Evolutionary conservation across 2,888 invertebrate genomes (phyloP), one percentile per base, ranked within the genome.

Genomic region (Rhopalosiphum nymphaeae): DNA sequence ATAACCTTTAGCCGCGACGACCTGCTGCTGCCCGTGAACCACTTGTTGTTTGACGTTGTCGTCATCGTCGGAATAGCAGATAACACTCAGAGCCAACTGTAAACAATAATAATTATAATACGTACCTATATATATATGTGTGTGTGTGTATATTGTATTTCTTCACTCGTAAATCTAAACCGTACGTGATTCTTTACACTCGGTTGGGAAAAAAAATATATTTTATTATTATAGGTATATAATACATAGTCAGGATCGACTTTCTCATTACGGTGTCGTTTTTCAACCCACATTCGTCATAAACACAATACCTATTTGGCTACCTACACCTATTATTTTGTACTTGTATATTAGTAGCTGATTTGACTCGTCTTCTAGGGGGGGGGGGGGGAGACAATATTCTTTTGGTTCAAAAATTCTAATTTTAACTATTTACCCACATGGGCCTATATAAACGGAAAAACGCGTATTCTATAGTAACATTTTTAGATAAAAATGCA

Each of bases 1-100:
- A n/a, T 61, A 29, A 90, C 89, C 89, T 90, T 90, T 90, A 44
- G 88, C n/a, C 88, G 53, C 36, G 36, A 53, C 49, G 53, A 89
- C 56, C 56, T 49, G 46, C 46, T 86, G 56, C 89, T 44, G 88
- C 13, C 61, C 21, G n/a, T 21, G 53, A 87, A n/a, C 89, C 89
- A 61, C 61, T 61, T 90, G 89, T 61, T 90, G 61, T 29, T 89
- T 53, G 1, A 7, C 44, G 56, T 56, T 26, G 44, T 42, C 89
- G 61, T 16, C 56, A 57, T 57, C 29, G 57, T 44, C 42, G 44
- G 46, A 29, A 29, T 25, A 49, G 21, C 1, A 57, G 57, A 89
- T 89, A 88, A 88, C 87, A n/a, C 53, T 29, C 36, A 53, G 2
- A 88, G n/a, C 53, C 36, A 26, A 36, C 53, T 36, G 87, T 49